Evolutionary conservation across 2,797 vertebrate genomes (phyloP).

Genomic region (Hypotaenidia philippensis): DNA sequence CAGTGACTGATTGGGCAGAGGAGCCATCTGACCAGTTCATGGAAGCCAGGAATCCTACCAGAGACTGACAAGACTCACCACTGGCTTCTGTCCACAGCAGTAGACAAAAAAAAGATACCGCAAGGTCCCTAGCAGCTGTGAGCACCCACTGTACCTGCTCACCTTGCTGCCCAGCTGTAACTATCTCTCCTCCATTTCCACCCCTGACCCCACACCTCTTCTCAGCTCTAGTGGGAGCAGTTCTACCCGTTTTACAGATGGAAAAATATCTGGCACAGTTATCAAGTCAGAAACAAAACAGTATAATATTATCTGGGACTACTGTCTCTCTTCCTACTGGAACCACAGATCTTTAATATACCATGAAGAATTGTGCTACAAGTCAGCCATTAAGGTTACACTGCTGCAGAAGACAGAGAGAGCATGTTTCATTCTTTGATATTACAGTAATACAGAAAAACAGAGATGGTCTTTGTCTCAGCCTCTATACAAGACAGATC

Average conservation of each 20-base stretch:
- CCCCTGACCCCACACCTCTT: background rate
- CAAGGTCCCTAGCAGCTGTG: fast-evolving
- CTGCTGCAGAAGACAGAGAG: background rate
- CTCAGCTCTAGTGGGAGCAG: background rate
- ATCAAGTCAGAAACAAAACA: background rate
- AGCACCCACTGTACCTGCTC: background rate
- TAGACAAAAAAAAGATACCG: background rate
- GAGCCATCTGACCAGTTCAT: background rate
- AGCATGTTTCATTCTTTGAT: background rate
- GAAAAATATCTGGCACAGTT: background rate
- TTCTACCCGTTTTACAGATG: background rate
- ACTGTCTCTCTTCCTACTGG: background rate
- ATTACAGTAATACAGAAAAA: background rate
- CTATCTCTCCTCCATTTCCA: background rate
- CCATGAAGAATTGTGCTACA: background rate
- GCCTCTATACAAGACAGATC: background rate
- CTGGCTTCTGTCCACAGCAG: background rate
- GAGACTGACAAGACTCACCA: background rate
- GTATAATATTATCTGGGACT: background rate
- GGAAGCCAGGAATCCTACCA: background rate
- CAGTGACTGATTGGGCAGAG: background rate
- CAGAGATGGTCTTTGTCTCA: background rate
- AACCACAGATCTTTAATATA: background rate
- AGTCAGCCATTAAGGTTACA: background rate
- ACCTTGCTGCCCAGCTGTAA: background rate